phyloP scores from a whole-genome alignment of 2,797 vertebrate species.

The Apogon hyalosoma region DNA sequence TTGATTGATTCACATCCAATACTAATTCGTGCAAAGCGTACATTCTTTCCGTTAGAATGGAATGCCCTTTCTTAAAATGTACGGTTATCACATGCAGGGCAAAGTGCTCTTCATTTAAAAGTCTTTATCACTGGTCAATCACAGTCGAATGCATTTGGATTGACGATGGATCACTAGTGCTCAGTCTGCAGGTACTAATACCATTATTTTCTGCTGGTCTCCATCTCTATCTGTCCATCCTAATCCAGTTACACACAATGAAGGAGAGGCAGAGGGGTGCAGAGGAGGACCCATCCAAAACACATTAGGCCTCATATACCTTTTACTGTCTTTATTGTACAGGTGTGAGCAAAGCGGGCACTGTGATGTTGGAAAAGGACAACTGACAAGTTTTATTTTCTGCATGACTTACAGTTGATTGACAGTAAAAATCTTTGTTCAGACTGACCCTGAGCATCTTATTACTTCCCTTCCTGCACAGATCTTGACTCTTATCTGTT shows the following conservation, averaged over 20 bases:
- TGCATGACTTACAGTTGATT: constrained; percentile 22
- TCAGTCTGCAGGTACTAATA: constrained; percentile 77
- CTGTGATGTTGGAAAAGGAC: neutral
- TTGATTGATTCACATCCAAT: constrained; percentile 70
- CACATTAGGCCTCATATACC: constrained; percentile 4
- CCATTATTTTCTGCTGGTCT: constrained; percentile 67
- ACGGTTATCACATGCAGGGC: constrained; percentile 73
- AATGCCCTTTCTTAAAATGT: constrained; percentile 40
- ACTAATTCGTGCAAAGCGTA: constrained; percentile 63
- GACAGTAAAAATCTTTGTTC: constrained; percentile 12
- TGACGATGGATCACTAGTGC: constrained; percentile 64
- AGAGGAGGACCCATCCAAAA: constrained; percentile 42
- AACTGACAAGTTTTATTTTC: constrained; percentile 17
- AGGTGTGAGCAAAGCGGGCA: neutral
- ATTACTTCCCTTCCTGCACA: constrained; percentile 38
- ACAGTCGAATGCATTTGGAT: constrained; percentile 68
- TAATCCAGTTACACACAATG: constrained; percentile 73
- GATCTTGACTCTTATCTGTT: constrained; percentile 34
- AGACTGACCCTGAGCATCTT: constrained; percentile 39
- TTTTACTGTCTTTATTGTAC: constrained; percentile 12
- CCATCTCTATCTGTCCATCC: constrained; percentile 72
- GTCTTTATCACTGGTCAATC: constrained; percentile 82
- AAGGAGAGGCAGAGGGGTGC: constrained; percentile 55
- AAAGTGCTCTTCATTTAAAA: constrained; percentile 79
- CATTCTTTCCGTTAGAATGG: constrained; percentile 39